A percentile compares a stretch with the other conserved stretches of the same genome.
Evolutionary conservation across 1,140 invertebrate genomes (phyloP).

Genomic region (Papilio glaucus): DNA sequence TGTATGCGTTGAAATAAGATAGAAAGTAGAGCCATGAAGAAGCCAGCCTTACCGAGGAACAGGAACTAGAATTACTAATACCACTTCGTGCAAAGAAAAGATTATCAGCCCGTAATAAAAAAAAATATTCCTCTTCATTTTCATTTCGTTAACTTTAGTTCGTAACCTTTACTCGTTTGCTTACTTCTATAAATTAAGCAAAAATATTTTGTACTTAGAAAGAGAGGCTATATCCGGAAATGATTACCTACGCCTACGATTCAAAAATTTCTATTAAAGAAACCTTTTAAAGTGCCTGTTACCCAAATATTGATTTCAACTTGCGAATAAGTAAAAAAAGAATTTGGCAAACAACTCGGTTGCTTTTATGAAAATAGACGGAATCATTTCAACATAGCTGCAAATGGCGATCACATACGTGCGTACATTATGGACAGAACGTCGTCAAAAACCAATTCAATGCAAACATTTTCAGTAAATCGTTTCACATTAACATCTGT

Average conservation of each 20-base stretch:
- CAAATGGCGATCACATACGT: not conserved
- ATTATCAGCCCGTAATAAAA: too few species aligned
- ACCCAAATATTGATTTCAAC: not conserved
- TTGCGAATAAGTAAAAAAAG: not conserved
- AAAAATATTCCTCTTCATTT: too few species aligned
- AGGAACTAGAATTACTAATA: too few species aligned
- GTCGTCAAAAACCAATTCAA: slow-evolving; percentile 15
- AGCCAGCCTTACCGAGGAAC: too few species aligned
- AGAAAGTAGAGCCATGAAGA: too few species aligned
- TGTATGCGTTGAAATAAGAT: too few species aligned
- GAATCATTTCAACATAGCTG: slow-evolving; percentile 26
- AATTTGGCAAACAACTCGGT: not conserved
- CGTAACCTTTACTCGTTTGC: not conserved
- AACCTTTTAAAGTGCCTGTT: not conserved
- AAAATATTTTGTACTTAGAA: too few species aligned
- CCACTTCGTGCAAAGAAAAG: too few species aligned
- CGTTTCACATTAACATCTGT: slow-evolving; percentile 28
- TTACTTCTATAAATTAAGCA: not conserved
- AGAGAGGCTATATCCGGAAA: not conserved
- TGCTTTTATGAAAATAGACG: not conserved
- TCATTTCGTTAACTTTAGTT: too few species aligned
- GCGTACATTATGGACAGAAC: slow-evolving; percentile 5
- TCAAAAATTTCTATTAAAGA: not conserved
- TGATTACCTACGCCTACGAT: not conserved
- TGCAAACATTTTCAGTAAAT: slow-evolving; percentile 15